A percentile compares a stretch with the other conserved stretches of the same genome.
Evolutionary conservation across 2,888 invertebrate species (phyloP).

Genomic region (Xestia c-nigrum): DNA sequence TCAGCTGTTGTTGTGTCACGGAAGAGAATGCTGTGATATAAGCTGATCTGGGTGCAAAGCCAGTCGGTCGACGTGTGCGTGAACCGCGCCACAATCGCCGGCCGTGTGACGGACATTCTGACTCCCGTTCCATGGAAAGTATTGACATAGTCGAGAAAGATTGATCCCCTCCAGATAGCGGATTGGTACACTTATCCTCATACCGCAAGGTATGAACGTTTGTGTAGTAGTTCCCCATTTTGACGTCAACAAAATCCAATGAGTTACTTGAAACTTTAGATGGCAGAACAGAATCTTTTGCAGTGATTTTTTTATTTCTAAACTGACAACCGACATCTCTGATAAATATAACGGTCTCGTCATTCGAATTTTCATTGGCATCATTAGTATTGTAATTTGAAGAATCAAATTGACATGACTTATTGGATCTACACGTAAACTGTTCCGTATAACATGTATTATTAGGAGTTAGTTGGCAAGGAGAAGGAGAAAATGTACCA

Average conservation of each 20-base stretch:
- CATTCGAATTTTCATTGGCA: slow-evolving; percentile 64
- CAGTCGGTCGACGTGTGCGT: slow-evolving; percentile 58
- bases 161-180: slow-evolving; percentile 68
- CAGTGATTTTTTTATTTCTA: slow-evolving; percentile 71
- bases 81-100: slow-evolving; percentile 47
- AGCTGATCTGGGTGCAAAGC: slow-evolving; percentile 72
- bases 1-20: slow-evolving; percentile 19
- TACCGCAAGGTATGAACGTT: slow-evolving; percentile 78
- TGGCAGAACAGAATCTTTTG: slow-evolving; percentile 70
- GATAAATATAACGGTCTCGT: slow-evolving; percentile 80
- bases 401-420: slow-evolving; percentile 82
- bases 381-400: slow-evolving; percentile 62
- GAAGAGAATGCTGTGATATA: slow-evolving; percentile 72
- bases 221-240: slow-evolving; percentile 73
- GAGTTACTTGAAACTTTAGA: slow-evolving; percentile 77
- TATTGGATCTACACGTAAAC: slow-evolving; percentile 72
- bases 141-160: slow-evolving; percentile 72
- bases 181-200: slow-evolving; percentile 80
- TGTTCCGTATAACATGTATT: slow-evolving; percentile 56
- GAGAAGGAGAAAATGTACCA: slow-evolving; percentile 69
- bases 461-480: slow-evolving; percentile 65
- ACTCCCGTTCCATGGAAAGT: slow-evolving; percentile 73
- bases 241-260: slow-evolving; percentile 72
- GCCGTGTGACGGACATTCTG: slow-evolving; percentile 76
- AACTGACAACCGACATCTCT: slow-evolving; percentile 88